A percentile compares a stretch with the other conserved stretches of the same genome.
Conservation (phyloP, 2,797 vertebrate genomes). For the Platyrinchus mystaceus region DNA sequence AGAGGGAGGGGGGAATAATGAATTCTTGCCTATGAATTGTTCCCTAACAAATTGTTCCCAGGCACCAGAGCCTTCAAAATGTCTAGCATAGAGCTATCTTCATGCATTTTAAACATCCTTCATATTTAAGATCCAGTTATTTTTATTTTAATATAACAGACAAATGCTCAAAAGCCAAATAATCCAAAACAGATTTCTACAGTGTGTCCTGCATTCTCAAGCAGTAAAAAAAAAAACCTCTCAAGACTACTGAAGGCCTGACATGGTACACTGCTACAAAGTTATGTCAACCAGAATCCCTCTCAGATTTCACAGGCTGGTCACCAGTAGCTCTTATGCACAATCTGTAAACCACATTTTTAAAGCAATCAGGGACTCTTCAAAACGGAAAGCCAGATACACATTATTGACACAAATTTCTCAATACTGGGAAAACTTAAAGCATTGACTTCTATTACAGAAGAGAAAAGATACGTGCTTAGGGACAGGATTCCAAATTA, state of each 20-base stretch:
- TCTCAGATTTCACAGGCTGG: background rate
- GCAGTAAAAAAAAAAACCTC: background rate
- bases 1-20: background rate
- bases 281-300: background rate
- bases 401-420: background rate
- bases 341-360: background rate
- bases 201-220: background rate
- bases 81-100: background rate
- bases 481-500: background rate
- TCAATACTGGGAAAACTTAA: background rate
- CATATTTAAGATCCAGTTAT: background rate
- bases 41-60: background rate
- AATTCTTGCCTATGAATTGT: background rate
- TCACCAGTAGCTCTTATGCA: background rate
- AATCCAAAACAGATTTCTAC: background rate
- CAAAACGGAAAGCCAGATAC: background rate
- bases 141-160: slow-evolving; percentile 9
- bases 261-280: background rate
- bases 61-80: background rate
- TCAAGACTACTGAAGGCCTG: background rate
- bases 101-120: background rate
- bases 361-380: background rate
- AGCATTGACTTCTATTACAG: background rate
- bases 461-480: background rate
- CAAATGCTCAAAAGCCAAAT: background rate